Evolutionary conservation across 2,113 vertebrate genomes (phyloP).

Genomic region (Erpornis zantholeuca): DNA sequence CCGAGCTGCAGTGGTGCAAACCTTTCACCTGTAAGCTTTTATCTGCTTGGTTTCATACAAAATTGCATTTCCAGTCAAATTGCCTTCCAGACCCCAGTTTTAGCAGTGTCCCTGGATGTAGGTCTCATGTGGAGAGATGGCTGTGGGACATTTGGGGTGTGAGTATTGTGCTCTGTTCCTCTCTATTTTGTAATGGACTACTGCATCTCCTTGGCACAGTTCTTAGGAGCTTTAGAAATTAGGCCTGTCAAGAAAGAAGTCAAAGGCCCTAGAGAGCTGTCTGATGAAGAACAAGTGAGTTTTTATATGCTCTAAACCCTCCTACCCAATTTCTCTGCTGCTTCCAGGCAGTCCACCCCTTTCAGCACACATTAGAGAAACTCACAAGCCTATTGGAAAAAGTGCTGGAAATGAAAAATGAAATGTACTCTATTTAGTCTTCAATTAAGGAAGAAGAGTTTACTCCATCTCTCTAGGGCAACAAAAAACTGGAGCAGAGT

Average conservation of each 20-base stretch:
- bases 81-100: not conserved
- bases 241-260: not conserved
- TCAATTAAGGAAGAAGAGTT: conserved; percentile 69
- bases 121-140: not conserved
- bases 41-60: not conserved
- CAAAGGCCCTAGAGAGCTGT: not conserved
- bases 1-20: not conserved
- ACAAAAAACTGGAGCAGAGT: conserved; percentile 65
- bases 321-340: conserved; percentile 14
- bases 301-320: conserved; percentile 15
- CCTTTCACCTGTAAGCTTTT: not conserved
- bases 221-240: not conserved
- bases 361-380: conserved; percentile 37
- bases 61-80: not conserved
- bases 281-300: not conserved
- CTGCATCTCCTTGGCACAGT: accelerated
- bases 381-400: conserved; percentile 64
- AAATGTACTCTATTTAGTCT: conserved; percentile 68
- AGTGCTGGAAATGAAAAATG: conserved; percentile 67
- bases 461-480: conserved; percentile 63
- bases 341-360: conserved; percentile 5
- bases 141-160: accelerated
- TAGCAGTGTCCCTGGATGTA: not conserved
- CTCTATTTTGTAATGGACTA: not conserved
- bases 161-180: not conserved